Evolutionary conservation across 1,140 invertebrate species (phyloP).

Genomic region (Mycetomoellerius zeteki): DNA sequence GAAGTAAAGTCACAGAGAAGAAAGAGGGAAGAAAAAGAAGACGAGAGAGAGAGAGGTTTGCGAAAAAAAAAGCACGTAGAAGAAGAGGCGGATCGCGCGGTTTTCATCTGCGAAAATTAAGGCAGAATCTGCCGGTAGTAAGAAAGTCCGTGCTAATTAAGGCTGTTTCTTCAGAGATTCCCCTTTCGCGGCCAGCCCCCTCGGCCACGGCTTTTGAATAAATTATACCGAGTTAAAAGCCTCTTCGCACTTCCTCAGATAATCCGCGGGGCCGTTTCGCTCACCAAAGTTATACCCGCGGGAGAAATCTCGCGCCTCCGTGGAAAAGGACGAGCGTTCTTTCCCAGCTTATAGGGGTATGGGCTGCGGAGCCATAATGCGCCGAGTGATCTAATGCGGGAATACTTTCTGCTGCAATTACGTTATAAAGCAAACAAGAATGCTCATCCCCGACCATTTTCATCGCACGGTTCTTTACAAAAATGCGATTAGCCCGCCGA

Average conservation of each 20-base stretch:
- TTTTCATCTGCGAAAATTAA: conserved; percentile 75
- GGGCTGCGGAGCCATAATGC: not conserved
- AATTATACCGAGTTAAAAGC: conserved; percentile 80
- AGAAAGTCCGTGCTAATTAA: conserved; percentile 77
- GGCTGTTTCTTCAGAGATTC: conserved; percentile 77
- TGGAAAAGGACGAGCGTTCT: conserved; percentile 44
- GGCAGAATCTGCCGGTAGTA: conserved; percentile 60
- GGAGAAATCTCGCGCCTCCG: conserved; percentile 53
- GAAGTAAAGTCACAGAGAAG: not conserved
- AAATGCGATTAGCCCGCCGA: conserved; percentile 28
- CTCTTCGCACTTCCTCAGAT: conserved; percentile 79
- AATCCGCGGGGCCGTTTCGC: conserved; percentile 72
- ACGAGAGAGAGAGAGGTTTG: not conserved
- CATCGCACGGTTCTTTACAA: conserved; percentile 21
- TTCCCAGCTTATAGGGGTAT: not conserved
- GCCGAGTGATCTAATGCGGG: conserved; percentile 42
- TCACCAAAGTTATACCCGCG: conserved; percentile 62
- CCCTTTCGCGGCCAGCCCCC: conserved; percentile 57
- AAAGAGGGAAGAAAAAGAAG: not conserved
- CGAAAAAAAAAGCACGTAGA: not conserved
- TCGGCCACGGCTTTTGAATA: conserved; percentile 75
- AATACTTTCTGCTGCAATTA: conserved; percentile 56
- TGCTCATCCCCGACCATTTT: not conserved
- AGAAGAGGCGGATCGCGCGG: conserved; percentile 70
- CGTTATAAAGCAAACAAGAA: conserved; percentile 46